Base-by-base conservation (phyloP, 2,113 vertebrate genomes). In the Tragelaphus imberbis region DNA sequence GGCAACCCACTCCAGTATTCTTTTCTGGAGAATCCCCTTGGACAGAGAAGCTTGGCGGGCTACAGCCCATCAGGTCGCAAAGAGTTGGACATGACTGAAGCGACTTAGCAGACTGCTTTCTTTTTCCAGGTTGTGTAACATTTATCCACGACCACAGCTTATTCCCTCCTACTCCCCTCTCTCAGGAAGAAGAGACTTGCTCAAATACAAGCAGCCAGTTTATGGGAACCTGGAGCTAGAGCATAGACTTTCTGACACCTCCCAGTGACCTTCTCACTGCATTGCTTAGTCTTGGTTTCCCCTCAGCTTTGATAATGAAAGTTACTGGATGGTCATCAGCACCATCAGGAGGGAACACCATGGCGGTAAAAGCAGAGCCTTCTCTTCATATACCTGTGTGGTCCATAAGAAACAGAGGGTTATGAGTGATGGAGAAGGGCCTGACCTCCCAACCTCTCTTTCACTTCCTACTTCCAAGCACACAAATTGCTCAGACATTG, bases 1-100 rank as follows among this genome's bases (percentile, higher is more conserved):
- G 16, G 33, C 33, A n/a, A n/a, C 33, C 7, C 63, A 68, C 63
- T 68, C 63, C 63, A 71, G 5, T 40, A 71, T 40, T 71, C 68
- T 71, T 71, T 71, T n/a, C 68, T 71, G 68, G n/a, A 71, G 68
- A 71, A 71, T 71, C 9, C 68, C n/a, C n/a, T 11, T 71, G 68
- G n/a, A 71, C 68, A 71, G 68, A 71, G 68, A 36, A 71, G 68
- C n/a, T n/a, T 40, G 21, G 10, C 2, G 5, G 19, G n/a, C n/a
- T 23, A 23, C 19, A 40, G 19, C 10, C n/a, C n/a, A 12, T 23
- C 10, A 10, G n/a, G 10, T 71, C 0, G 0, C n/a, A 40, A 40
- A 71, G n/a, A 40, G 10, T 1, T 11, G n/a, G 19, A 23, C n/a
- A 23, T 71, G 68, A 71, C n/a, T 71, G 68, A 71, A 71, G 9